Base-by-base conservation (phyloP, 2,888 invertebrate genomes). In the Iphiclides podalirius region DNA sequence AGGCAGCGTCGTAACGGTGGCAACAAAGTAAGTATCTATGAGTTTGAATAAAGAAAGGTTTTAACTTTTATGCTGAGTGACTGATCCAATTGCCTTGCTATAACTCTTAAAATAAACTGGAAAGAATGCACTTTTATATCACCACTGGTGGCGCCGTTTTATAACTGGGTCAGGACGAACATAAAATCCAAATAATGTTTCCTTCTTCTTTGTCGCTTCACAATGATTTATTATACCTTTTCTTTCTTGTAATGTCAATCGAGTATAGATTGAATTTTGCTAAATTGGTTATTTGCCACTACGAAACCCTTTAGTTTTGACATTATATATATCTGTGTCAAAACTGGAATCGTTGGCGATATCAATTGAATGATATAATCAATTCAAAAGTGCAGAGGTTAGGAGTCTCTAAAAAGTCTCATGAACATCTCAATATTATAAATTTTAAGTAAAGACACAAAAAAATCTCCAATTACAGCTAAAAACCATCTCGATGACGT, bases 161-260 rank as follows among this genome's bases (percentile, higher is more conserved):
- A 41, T 31, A 51, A 40, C 31, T 45, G 28, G 51, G 51, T 42
- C 46, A 46, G 51, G 40, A 41, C 37, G 16, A 13, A 37, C 12
- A 46, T 46, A 41, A 46, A 51, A 46, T 31, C 13, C 23, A 13
- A 28, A 11, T 26, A 33, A 34, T n/a, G 4, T 34, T 16, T 33
- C 33, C 31, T 9, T 36, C 14, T 48, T 37, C 49, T 49, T 43
- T 43, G 43, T 49, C 23, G 33, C 42, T n/a, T 43, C 34, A 12
- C n/a, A 36, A 35, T 42, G 42, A 42, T 37, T 31, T 48, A 12
- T 41, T 41, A 40, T 15, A 2, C n/a, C n/a, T 6, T 6, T 28
- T 20, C 26, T 7, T 31, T 31, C 4, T 4, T 20, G 3, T 31
- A n/a, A 28, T 31, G 31, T 31, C 31, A 3, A 31, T 31, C 9